Conservation (phyloP, 2,888 invertebrate species). For the Eristalis pertinax region DNA sequence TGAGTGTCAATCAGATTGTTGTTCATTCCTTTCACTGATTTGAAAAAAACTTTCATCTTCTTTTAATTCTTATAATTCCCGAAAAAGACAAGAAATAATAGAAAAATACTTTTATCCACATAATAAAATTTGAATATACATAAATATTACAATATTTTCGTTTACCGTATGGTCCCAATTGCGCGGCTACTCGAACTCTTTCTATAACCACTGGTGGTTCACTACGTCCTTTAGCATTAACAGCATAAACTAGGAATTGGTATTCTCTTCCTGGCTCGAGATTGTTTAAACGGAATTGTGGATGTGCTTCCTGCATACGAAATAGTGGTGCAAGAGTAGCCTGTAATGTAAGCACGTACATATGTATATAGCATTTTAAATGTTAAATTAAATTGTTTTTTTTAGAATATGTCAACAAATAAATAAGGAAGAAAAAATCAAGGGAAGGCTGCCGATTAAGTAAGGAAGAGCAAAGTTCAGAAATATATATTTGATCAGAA, state of each 20-base stretch:
- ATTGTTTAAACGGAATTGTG: slow-evolving; percentile 88
- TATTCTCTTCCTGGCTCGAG: slow-evolving; percentile 90
- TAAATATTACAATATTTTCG: slow-evolving; percentile 17
- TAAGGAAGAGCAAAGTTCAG: too few relatives aligned
- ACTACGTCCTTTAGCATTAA: slow-evolving; percentile 91
- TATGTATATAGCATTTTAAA: neutral
- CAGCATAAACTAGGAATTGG: slow-evolving; percentile 90
- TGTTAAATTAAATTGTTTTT: neutral
- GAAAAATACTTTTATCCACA: too few relatives aligned
- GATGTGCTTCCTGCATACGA: slow-evolving; percentile 85
- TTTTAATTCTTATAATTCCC: neutral
- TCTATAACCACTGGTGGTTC: slow-evolving; percentile 88
- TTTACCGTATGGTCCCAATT: slow-evolving; percentile 82
- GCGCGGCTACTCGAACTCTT: slow-evolving; percentile 81
- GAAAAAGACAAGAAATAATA: neutral
- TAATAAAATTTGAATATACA: neutral
- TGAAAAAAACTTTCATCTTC: neutral
- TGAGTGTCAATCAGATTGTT: slow-evolving; percentile 14
- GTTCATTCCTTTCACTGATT: neutral
- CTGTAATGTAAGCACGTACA: slow-evolving; percentile 74
- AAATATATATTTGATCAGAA: too few relatives aligned
- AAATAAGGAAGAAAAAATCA: neutral
- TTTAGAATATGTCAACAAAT: neutral
- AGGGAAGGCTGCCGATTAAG: too few relatives aligned
- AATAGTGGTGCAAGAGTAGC: slow-evolving; percentile 84